Evolutionary conservation across 1,140 invertebrate species (phyloP).

Genomic region (Glossosoma conforme): DNA sequence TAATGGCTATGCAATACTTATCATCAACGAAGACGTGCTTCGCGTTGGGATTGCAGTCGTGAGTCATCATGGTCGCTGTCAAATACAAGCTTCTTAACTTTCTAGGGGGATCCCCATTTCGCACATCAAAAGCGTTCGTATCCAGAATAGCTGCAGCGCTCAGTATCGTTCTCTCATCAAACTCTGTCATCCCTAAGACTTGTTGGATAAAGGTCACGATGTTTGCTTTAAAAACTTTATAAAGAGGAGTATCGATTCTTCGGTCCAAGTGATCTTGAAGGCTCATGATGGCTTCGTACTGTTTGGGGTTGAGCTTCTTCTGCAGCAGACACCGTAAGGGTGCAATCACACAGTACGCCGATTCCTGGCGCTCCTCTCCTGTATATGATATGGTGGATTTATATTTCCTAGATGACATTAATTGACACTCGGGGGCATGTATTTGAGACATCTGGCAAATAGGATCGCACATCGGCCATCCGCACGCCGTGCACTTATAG

Average conservation of each 20-base stretch:
- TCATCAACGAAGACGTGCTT: conserved; percentile 54
- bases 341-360: conserved; percentile 58
- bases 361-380: conserved; percentile 45
- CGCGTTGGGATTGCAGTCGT: conserved; percentile 62
- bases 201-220: conserved; percentile 56
- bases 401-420: conserved; percentile 52
- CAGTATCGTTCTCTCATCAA: conserved; percentile 56
- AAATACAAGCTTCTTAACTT: conserved; percentile 57
- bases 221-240: conserved; percentile 54
- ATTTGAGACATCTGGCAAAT: conserved; percentile 48
- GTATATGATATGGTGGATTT: conserved; percentile 50
- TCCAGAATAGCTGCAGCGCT: conserved; percentile 62
- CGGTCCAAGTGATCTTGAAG: conserved; percentile 58
- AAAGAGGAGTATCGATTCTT: conserved; percentile 53
- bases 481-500: conserved; percentile 58
- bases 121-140: conserved; percentile 61
- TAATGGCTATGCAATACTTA: conserved; percentile 51
- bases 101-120: conserved; percentile 41
- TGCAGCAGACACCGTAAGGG: conserved; percentile 59
- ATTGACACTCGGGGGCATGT: conserved; percentile 52
- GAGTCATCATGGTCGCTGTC: conserved; percentile 57
- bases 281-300: conserved; percentile 51
- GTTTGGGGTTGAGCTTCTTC: conserved; percentile 48
- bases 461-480: conserved; percentile 54
- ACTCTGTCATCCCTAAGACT: conserved; percentile 49